These are phyloP conservation scores for Zelleria hepariella DNA, from an alignment of 2,888 invertebrate species.

Conservation along the genomic window DNA sequence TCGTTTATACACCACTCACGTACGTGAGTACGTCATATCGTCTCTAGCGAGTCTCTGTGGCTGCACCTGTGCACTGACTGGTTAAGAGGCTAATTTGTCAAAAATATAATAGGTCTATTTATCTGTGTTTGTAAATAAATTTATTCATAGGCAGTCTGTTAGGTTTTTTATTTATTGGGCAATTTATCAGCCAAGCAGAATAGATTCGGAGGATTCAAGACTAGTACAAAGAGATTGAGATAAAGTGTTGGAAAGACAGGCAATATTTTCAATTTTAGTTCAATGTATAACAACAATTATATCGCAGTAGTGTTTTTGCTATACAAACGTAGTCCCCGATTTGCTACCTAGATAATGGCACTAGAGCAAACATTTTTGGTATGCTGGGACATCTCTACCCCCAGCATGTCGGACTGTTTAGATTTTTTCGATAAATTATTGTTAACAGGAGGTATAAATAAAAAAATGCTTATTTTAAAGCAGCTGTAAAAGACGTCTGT, in stretches of 20 bases:
- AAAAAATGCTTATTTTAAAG: no score
- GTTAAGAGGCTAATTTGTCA: background rate
- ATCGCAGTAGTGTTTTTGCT: no score
- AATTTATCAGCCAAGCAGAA: background rate
- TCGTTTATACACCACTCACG: slow-evolving; percentile 5
- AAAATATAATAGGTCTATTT: background rate
- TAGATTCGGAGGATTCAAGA: background rate
- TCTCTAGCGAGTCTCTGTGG: background rate
- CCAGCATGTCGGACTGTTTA: no score
- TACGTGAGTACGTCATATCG: slow-evolving; percentile 4
- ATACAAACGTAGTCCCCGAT: no score
- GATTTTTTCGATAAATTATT: no score
- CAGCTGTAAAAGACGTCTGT: no score
- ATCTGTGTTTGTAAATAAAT: background rate
- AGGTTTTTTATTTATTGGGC: background rate
- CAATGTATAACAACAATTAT: no score
- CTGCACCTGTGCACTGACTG: slow-evolving; percentile 3
- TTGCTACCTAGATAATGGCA: no score
- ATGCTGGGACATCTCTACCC: no score
- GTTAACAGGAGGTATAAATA: no score
- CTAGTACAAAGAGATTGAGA: background rate
- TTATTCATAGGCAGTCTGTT: background rate
- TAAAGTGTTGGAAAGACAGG: no score
- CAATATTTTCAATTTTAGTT: background rate
- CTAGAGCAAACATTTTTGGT: no score